phyloP scores from a whole-genome alignment of 2,797 vertebrate genomes.

The Chloroceryle amazona region DNA sequence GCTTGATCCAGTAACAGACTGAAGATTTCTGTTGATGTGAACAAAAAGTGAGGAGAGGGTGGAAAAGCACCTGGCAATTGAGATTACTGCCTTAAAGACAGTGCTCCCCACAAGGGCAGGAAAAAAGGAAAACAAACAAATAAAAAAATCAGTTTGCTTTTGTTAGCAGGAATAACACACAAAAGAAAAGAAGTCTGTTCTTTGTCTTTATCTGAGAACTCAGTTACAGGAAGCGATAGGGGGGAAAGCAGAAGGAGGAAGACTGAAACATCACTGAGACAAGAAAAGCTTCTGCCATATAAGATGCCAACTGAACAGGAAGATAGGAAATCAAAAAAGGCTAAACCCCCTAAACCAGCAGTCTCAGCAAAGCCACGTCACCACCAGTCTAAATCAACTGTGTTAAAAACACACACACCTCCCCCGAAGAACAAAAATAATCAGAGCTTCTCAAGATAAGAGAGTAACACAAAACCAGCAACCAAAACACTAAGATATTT shows the following conservation, averaged over 20 bases:
- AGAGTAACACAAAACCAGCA: background rate
- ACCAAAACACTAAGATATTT: background rate
- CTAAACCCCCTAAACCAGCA: background rate
- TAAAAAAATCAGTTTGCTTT: background rate
- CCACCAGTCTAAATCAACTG: background rate
- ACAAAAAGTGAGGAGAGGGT: background rate
- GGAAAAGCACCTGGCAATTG: background rate
- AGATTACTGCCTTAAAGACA: background rate
- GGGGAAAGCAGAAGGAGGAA: background rate
- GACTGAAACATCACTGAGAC: background rate
- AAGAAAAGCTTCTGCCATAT: background rate
- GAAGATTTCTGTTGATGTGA: background rate
- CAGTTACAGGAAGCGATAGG: background rate
- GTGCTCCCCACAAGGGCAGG: background rate
- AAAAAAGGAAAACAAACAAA: background rate
- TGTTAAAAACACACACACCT: background rate
- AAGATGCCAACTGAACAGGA: background rate
- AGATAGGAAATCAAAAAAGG: background rate
- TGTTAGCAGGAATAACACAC: background rate
- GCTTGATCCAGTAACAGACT: background rate
- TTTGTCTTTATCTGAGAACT: background rate
- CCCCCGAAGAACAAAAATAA: background rate
- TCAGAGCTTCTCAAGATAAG: background rate
- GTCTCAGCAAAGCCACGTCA: background rate
- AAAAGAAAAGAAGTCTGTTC: background rate